A percentile compares a stretch with the other conserved stretches of the same genome.
These are phyloP conservation scores for Amphiprion percula DNA, from an alignment of 2,113 vertebrate species.

Conservation along the genomic window DNA sequence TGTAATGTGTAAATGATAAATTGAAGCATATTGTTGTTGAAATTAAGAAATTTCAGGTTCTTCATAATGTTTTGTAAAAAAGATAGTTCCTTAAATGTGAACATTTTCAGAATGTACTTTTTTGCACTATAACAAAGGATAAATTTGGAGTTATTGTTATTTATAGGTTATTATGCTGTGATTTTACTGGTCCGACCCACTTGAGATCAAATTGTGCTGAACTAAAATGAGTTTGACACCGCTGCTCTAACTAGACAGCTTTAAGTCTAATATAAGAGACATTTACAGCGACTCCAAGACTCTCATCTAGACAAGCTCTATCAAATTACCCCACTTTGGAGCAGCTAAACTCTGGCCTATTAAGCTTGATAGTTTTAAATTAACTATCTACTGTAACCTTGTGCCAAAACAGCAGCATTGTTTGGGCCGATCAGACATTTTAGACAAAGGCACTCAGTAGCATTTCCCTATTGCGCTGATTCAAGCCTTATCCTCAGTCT, in stretches of 20 bases:
- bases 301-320: conserved; percentile 36
- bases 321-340: conserved; percentile 47
- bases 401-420: conserved; percentile 15
- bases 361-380: conserved; percentile 35
- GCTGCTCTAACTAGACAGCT: not conserved
- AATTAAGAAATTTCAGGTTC: no score
- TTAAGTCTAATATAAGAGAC: conserved; percentile 2
- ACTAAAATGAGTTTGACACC: no score
- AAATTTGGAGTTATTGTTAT: no score
- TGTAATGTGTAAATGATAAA: no score
- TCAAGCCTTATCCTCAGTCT: not conserved
- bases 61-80: no score
- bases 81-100: no score
- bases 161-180: no score
- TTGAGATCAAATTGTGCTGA: no score
- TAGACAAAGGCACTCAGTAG: not conserved
- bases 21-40: no score
- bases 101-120: no score
- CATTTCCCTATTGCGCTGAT: conserved; percentile 4
- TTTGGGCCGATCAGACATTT: conserved; percentile 24
- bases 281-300: conserved; percentile 19
- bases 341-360: conserved; percentile 19
- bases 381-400: conserved; percentile 19
- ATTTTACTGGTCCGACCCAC: no score
- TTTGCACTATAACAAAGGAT: no score